Evolutionary conservation across 2,888 invertebrate species (phyloP), one percentile per base, ranked within the genome.

Genomic region (Epinotia ramella): DNA sequence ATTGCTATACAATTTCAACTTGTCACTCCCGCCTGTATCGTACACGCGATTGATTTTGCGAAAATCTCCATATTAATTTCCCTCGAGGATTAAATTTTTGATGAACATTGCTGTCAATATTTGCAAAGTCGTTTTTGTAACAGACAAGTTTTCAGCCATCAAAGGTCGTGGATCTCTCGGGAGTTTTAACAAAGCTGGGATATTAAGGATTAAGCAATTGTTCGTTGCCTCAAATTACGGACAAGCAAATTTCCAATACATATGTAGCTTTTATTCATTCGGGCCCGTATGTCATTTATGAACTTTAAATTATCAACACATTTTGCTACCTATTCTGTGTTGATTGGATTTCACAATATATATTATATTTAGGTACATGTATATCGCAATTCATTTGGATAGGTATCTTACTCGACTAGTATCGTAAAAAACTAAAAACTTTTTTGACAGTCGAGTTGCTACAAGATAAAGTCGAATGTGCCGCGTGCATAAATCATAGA

Each of bases 31-130:
- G 59, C 7, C 63, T 57, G 64, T 62, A 53, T 16, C 20, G 12
- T 68, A 57, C 44, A 18, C 16, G 70, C 65, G 53, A 75, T 75
- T 75, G 70, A 66, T 75, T 74, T 71, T 71, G 40, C 24, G n/a
- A 70, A 73, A 66, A 75, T 70, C 46, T 75, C 75, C 70, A 71
- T 70, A 56, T 75, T 71, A 66, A 75, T 75, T 75, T 75, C 70
- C 60, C 75, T 9, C 18, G 70, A 60, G 75, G 65, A 60, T 65
- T 75, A 18, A 66, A 60, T 66, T 75, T 69, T 44, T 59, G 60
- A 75, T 71, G 75, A 75, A 75, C 44, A 75, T 75, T 75, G 40
- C 75, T 66, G 16, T 33, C 59, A 60, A 66, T 71, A 71, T 71
- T 75, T 71, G 65, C 40, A 60, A 71, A 70, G 49, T 49, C 28